Base-by-base conservation (phyloP, 2,113 vertebrate species). In the Polypterus senegalus region DNA sequence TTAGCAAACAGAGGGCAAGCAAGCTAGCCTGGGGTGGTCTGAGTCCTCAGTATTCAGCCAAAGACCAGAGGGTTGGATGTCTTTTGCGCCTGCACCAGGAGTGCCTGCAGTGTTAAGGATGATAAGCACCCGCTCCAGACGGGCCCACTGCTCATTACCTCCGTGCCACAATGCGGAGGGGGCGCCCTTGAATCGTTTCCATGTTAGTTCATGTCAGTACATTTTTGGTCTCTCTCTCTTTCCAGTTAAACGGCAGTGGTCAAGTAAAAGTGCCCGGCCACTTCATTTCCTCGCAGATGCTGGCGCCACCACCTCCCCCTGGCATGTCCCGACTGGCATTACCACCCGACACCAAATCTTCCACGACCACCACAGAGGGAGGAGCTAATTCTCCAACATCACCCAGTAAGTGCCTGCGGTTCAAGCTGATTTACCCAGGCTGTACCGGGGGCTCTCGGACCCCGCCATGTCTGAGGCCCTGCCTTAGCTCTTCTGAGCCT, bases 211-310 rank as follows among this genome's bases (percentile, higher is more conserved):
- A 27, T 27, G 27, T 27, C 27, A 27, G 27, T 27, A 27, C 27
- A 27, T 27, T 27, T 27, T 27, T 27, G 61, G 59, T 54, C 75
- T 77, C 69, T 79, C 77, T 84, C 84, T 72, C 74, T 72, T 74
- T 83, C 74, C 84, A 95, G 92, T 82, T 94, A 79, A 95, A 91
- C 78, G 92, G 94, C 86, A 91, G 91, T 80, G 89, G 87, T 74
- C 92, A 92, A 83, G 86, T 94, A 73, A 96, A 91, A 83, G 88
- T 92, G 70, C 81, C 91, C 77, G 85, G 88, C 79, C 91, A 91
- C 83, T 95, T 93, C 84, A 86, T 96, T 81, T 82, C 93, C 66
- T 86, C 92, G 67, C 92, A 93, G 86, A 93, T 92, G 91, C 82
- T 93, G 86, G 89, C 85, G 4, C 89, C 91, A 7, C 90, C 90